Evolutionary conservation across 2,888 invertebrate genomes (phyloP).

Genomic region (Leucophenga montana): DNA sequence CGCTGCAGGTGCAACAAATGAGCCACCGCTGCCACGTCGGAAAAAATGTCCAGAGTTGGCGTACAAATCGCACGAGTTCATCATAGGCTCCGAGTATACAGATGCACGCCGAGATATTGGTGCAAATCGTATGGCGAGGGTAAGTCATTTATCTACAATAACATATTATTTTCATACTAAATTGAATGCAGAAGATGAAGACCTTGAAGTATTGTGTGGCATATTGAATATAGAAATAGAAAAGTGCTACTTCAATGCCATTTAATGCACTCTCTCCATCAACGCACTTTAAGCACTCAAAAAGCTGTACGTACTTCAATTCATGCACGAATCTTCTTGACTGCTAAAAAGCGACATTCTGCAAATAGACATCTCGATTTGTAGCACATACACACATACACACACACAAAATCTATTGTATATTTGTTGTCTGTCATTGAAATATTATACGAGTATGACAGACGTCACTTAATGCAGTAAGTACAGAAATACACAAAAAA

Average conservation of each 20-base stretch:
- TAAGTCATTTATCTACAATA: slow-evolving; percentile 53
- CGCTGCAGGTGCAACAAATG: slow-evolving; percentile 76
- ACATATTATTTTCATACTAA: too few species aligned
- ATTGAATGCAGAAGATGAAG: not conserved
- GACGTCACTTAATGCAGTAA: slow-evolving; percentile 9
- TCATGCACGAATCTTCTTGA: not conserved
- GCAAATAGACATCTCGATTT: too few species aligned
- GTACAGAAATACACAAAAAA: not conserved
- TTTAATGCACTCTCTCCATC: not conserved
- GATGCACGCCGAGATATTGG: slow-evolving; percentile 74
- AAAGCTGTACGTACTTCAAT: not conserved
- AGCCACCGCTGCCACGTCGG: slow-evolving; percentile 88
- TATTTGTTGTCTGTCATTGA: not conserved
- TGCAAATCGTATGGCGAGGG: slow-evolving; percentile 72
- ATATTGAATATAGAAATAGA: too few species aligned
- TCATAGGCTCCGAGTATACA: slow-evolving; percentile 78
- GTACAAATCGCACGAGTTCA: slow-evolving; percentile 88
- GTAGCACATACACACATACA: not conserved
- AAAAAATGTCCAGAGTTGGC: slow-evolving; percentile 92
- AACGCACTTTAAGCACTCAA: slow-evolving; percentile 18
- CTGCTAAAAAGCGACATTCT: too few species aligned
- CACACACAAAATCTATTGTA: not conserved
- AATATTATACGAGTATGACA: not conserved
- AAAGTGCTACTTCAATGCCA: slow-evolving; percentile 3
- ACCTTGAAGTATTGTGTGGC: not conserved